Evolutionary conservation across 2,888 invertebrate species (phyloP), one percentile per base, ranked within the genome.

Genomic region (Yponomeuta cagnagella): DNA sequence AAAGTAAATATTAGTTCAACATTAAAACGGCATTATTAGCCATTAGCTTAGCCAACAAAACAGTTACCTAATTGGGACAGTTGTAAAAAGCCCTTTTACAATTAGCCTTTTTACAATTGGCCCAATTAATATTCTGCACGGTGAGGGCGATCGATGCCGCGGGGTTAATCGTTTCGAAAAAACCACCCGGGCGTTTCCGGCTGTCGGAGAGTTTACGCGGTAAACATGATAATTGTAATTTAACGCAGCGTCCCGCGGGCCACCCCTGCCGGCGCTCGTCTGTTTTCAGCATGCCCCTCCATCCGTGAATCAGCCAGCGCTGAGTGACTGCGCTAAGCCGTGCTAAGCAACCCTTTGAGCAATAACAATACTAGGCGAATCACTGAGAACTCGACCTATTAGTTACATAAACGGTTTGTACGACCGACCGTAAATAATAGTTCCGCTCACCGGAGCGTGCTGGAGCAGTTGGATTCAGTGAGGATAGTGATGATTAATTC

Each of bases 211-310:
- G 74, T 78, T 37, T 78, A 77, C 76, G 79, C 81, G 78, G 84
- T 82, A 80, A 84, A 85, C 85, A 84, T 83, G 80, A 83, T 87
- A 86, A 88, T 85, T 87, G 82, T 86, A 84, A 88, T 87, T 88
- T 86, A 83, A 85, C 82, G 80, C 79, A 76, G 75, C 73, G 73
- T 71, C 72, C 73, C 71, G 69, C 73, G 75, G 67, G 70, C 73
- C 70, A 70, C 74, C 75, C 73, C 75, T 75, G 75, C 52, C 15
- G 67, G 15, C 48, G 48, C 48, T 31, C 52, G 48, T 48, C 77
- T 79, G 79, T 79, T 79, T 80, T 78, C 77, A 79, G 74, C 75
- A 74, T 73, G 79, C 73, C 76, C 80, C 78, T 76, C 79, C 82
- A 81, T 78, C 83, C 82, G 81, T 83, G 83, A 86, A 82, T 79